Percentiles rank a stretch among this genome's conserved stretches.
Conservation (phyloP, 2,113 vertebrate genomes). For the Chamaetylas fuelleborni region DNA sequence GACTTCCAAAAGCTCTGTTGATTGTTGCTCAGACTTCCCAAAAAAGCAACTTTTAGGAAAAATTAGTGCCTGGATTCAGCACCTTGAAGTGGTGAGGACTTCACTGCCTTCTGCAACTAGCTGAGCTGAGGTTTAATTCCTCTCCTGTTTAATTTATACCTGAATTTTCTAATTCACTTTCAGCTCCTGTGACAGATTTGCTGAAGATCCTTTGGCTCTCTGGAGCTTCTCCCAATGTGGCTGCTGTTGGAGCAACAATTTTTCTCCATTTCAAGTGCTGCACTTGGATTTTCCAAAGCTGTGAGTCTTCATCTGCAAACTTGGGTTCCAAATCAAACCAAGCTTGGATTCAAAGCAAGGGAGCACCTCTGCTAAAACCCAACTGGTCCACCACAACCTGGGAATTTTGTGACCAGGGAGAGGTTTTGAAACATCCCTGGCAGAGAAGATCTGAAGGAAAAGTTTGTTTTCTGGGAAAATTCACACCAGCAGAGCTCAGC, state of each 20-base stretch:
- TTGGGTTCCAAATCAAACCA: not conserved
- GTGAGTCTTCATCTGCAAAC: not conserved
- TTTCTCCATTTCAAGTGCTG: not conserved
- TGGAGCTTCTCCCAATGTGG: not conserved
- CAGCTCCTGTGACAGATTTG: not conserved
- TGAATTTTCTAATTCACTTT: not conserved
- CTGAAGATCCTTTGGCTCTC: not conserved
- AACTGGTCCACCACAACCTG: fast-evolving
- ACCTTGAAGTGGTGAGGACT: not conserved
- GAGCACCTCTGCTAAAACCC: not conserved
- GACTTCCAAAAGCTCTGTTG: not conserved
- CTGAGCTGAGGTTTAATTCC: not conserved
- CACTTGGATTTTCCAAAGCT: not conserved
- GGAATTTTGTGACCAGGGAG: not conserved
- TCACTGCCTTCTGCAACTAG: not conserved
- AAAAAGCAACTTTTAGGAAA: not conserved
- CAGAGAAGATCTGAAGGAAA: not conserved
- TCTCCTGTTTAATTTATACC: not conserved
- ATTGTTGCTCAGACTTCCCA: not conserved
- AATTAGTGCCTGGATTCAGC: not conserved
- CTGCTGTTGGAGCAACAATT: not conserved
- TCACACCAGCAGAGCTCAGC: fast-evolving
- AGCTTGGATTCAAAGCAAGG: not conserved
- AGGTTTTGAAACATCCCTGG: not conserved
- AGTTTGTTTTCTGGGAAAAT: not conserved